Percentiles rank a stretch among this genome's conserved stretches.
Evolutionary conservation across 1,140 invertebrate species (phyloP).

Genomic region (Lanistes nyassanus): DNA sequence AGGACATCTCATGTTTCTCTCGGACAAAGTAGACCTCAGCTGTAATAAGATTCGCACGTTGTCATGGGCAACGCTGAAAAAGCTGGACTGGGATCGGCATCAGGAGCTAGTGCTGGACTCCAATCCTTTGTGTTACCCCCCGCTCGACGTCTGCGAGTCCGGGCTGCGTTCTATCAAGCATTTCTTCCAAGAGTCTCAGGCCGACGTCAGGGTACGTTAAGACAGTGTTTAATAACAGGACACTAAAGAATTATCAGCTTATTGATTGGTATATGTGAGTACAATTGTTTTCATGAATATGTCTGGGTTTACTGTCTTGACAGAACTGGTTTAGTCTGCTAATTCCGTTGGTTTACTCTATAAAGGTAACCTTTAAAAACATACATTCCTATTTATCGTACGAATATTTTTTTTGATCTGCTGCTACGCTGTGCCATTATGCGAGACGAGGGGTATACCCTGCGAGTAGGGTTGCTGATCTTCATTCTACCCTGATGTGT

Average conservation of each 20-base stretch:
- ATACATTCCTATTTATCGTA: no score
- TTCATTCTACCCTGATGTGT: not conserved
- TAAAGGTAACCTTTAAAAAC: no score
- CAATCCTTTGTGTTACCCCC: conserved; percentile 59
- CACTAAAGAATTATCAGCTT: not conserved
- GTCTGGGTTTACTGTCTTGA: no score
- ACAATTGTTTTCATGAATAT: no score
- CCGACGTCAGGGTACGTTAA: conserved; percentile 43
- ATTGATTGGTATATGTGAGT: no score
- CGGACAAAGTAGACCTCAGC: conserved; percentile 52
- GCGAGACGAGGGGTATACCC: no score
- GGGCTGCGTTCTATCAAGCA: conserved; percentile 55
- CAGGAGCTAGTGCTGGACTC: conserved; percentile 52
- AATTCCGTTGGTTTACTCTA: no score
- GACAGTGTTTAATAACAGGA: not conserved
- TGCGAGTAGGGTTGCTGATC: conserved; percentile 7
- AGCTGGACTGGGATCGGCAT: conserved; percentile 30
- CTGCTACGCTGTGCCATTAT: no score
- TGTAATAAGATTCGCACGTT: conserved; percentile 58
- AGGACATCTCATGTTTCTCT: conserved; percentile 54
- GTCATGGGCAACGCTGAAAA: conserved; percentile 32
- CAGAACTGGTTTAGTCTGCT: no score
- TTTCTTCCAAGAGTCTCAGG: conserved; percentile 58
- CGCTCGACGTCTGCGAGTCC: conserved; percentile 54
- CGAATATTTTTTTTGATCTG: no score